These are phyloP conservation scores for Solea senegalensis DNA, from an alignment of 2,113 vertebrate species.

Conservation along the genomic window DNA sequence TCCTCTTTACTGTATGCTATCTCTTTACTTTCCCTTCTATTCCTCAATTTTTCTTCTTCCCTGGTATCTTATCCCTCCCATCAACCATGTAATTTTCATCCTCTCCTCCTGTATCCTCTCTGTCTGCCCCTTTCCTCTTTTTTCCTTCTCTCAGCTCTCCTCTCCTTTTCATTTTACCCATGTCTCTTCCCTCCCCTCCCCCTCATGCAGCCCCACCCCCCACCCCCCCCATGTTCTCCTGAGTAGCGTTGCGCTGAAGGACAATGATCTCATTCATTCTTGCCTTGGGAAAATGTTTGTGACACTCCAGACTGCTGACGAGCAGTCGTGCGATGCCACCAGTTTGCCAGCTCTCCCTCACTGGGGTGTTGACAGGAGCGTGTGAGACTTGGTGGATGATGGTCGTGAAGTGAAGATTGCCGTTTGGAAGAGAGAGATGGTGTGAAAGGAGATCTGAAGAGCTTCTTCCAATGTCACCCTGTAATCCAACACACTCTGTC, in stretches of 20 bases:
- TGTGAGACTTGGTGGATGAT: not conserved
- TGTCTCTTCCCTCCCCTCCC: not conserved
- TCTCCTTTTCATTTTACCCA: conserved; percentile 33
- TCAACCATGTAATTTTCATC: conserved; percentile 5
- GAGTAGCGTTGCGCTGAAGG: conserved; percentile 25
- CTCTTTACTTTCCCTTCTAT: not conserved
- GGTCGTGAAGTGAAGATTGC: conserved; percentile 26
- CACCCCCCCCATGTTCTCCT: not conserved
- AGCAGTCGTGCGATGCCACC: conserved; percentile 33
- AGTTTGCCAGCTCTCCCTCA: conserved; percentile 13
- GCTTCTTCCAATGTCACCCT: conserved; percentile 65
- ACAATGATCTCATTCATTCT: conserved; percentile 63
- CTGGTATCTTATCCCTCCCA: not conserved
- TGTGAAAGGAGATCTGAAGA: conserved; percentile 26
- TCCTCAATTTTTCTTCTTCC: not conserved
- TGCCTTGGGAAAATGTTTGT: conserved; percentile 60
- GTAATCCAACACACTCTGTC: conserved; percentile 60
- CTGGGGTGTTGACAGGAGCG: not conserved
- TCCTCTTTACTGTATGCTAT: not conserved
- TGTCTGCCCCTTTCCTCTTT: not conserved
- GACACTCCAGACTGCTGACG: conserved; percentile 42
- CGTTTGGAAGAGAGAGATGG: conserved; percentile 16
- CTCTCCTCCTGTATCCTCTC: conserved; percentile 4
- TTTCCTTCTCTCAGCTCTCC: conserved; percentile 3
- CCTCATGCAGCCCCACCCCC: not conserved